A percentile compares a stretch with the other conserved stretches of the same genome.
These are phyloP conservation scores for Chionoecetes opilio DNA, from an alignment of 1,140 invertebrate genomes.

Conservation along the genomic window DNA sequence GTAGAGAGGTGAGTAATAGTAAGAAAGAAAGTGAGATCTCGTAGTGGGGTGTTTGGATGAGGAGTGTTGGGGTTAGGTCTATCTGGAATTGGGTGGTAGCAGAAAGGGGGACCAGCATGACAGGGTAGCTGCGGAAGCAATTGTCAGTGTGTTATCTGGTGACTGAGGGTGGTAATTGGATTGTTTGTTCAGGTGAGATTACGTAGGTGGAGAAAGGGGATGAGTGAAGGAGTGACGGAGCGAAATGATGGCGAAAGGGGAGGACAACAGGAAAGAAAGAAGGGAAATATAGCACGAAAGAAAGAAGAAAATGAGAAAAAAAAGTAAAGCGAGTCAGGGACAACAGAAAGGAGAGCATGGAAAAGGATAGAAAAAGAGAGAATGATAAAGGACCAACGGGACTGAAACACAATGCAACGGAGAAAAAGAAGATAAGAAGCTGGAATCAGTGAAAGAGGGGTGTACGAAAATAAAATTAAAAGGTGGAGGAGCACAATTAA, in stretches of 20 bases:
- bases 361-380: neutral
- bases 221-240: neutral
- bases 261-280: neutral
- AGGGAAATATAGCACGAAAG: neutral
- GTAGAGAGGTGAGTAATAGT: no score
- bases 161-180: neutral
- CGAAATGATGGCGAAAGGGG: neutral
- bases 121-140: neutral
- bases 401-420: neutral
- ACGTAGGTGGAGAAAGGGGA: neutral
- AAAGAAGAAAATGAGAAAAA: neutral
- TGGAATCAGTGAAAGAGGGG: neutral
- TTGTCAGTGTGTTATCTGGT: neutral
- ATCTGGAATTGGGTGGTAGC: no score
- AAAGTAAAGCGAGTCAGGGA: neutral
- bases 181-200: constrained; percentile 29
- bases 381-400: neutral
- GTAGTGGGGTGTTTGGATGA: no score
- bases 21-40: no score
- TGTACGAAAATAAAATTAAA: no score
- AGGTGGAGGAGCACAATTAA: no score
- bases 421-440: neutral
- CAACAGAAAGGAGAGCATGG: neutral
- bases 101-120: neutral
- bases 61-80: no score